Base-by-base conservation (phyloP, 2,113 vertebrate species). In the Xyrauchen texanus region DNA sequence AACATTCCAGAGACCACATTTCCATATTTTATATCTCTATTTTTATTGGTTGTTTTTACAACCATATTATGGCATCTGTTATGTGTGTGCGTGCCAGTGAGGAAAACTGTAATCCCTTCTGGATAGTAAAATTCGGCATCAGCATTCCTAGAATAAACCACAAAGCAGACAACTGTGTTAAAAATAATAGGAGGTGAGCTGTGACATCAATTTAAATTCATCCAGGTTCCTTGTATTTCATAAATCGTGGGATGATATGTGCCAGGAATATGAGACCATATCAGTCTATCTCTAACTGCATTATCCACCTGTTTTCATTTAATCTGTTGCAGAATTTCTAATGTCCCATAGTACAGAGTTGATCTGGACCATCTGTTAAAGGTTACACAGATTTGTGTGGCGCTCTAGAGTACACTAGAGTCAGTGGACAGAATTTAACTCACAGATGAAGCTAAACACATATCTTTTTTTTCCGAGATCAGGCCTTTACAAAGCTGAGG, bases 111-210 rank as follows among this genome's bases (percentile, higher is more conserved):
- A 76, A 63, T 76, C 74, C 49, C 72, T 63, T 74, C 58, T 74
- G 45, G 4, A 63, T 21, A 52, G 61, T 65, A 76, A 55, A 55
- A 76, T 55, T 55, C 47, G 45, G 61, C 7, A 65, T 76, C 73
- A 76, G 73, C 61, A 76, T 64, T 76, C 73, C 49, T 76, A 51
- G 57, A 75, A 75, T 75, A 63, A 72, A 72, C n/a, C 69, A 72
- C 69, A 72, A 51, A 63, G 72, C 42, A 49, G 7, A 75, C 21
- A 63, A 72, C 21, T 34, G 21, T 34, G 49, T 4, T 1, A 15
- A 64, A 65, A 76, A 52, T 52, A 53, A 55, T 76, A 52, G 46
- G 16, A 64, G 60, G 45, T 49, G 72, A 75, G 62, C 21, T 44
- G 12, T 55, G 74, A 53, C 47, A 65, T 76, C 49, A n/a, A 65